phyloP scores from a whole-genome alignment of 2,113 vertebrate species.

The Actinemys pallida region DNA sequence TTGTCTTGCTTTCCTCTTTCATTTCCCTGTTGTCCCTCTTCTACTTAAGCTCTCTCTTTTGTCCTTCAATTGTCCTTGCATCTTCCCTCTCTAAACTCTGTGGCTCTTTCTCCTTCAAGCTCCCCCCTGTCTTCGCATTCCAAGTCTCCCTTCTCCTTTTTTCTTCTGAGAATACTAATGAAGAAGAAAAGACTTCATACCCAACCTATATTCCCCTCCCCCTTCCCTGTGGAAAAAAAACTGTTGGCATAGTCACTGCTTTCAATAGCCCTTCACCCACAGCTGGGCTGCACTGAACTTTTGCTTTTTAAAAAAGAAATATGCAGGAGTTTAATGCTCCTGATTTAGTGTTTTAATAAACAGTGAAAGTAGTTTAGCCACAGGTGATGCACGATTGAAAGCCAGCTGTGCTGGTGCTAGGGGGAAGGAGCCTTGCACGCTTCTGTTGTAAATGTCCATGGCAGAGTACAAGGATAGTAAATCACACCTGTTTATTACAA shows the following conservation, averaged over 20 bases:
- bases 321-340: slow-evolving; percentile 65
- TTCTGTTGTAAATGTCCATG: slow-evolving; percentile 48
- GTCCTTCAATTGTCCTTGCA: slow-evolving; percentile 15
- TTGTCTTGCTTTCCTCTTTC: slow-evolving; percentile 10
- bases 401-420: slow-evolving; percentile 75
- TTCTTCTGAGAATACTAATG: slow-evolving; percentile 51
- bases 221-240: not conserved
- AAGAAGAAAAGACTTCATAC: slow-evolving; percentile 72
- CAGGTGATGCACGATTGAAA: slow-evolving; percentile 70
- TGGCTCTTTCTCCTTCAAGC: not conserved
- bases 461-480: not conserved
- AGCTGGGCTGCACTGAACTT: slow-evolving; percentile 57
- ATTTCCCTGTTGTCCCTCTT: not conserved
- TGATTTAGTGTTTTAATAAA: slow-evolving; percentile 85
- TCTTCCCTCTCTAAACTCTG: not conserved
- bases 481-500: slow-evolving; percentile 67
- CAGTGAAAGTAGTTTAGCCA: slow-evolving; percentile 55
- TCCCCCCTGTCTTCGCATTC: slow-evolving; percentile 12
- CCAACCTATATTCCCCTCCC: not conserved
- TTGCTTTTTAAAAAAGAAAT: slow-evolving; percentile 70
- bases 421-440: slow-evolving; percentile 46
- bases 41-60: slow-evolving; percentile 16
- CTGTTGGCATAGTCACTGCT: slow-evolving; percentile 52
- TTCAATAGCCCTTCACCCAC: slow-evolving; percentile 59
- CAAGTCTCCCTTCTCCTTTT: slow-evolving; percentile 22